A percentile compares a stretch with the other conserved stretches of the same genome.
These are phyloP conservation scores for Euura lappo DNA, from an alignment of 1,140 invertebrate species.

Conservation along the genomic window DNA sequence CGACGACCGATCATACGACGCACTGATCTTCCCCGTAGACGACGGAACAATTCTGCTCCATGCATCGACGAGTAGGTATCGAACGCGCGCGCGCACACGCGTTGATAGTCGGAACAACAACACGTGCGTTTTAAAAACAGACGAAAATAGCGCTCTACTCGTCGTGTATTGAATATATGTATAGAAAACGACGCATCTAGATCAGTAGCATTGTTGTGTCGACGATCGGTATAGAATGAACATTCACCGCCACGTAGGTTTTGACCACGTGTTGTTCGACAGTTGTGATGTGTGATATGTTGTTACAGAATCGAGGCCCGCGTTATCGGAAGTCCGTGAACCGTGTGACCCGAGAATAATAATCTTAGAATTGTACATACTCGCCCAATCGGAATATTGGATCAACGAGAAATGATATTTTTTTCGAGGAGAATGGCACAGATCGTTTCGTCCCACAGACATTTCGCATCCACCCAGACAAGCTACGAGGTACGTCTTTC, in stretches of 20 bases:
- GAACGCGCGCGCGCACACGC: too few relatives aligned
- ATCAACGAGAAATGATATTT: not conserved
- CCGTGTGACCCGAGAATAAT: not conserved
- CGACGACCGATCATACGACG: not conserved
- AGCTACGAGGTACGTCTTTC: not conserved
- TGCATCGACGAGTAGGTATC: too few relatives aligned
- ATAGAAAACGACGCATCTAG: too few relatives aligned
- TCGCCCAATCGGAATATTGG: not conserved
- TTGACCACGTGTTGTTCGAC: not conserved
- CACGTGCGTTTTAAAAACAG: too few relatives aligned
- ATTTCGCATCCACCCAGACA: not conserved
- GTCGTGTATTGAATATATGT: too few relatives aligned
- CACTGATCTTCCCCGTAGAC: not conserved
- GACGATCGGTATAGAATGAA: not conserved
- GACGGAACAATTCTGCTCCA: too few relatives aligned
- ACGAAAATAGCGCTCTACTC: too few relatives aligned
- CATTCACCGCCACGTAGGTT: not conserved
- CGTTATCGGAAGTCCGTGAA: conserved; percentile 4
- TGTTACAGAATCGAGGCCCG: not conserved
- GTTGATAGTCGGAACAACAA: too few relatives aligned
- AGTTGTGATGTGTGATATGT: not conserved
- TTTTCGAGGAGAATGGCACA: not conserved
- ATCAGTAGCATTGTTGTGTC: too few relatives aligned
- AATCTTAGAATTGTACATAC: not conserved
- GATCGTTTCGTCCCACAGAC: not conserved